phyloP scores from a whole-genome alignment of 2,113 vertebrate species.

The Hoplias malabaricus region DNA sequence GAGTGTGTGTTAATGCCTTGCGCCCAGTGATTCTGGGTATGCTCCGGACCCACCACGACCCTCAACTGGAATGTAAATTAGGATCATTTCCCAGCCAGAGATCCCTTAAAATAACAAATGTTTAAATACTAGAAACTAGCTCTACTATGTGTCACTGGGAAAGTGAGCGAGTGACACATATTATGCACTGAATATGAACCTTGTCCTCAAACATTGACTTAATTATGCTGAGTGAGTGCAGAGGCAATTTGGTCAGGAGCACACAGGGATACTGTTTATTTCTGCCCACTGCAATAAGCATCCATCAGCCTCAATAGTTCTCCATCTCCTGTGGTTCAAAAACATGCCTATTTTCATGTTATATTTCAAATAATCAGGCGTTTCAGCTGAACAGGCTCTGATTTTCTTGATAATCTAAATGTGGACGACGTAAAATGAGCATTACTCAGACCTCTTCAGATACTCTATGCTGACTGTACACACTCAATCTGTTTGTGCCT shows the following conservation, averaged over 20 bases:
- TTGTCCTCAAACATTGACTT: background rate
- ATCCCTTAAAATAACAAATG: too few species aligned
- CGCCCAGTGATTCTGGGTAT: too few species aligned
- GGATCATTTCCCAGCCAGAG: too few species aligned
- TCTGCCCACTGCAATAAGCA: background rate
- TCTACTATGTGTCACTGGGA: too few species aligned
- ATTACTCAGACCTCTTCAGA: background rate
- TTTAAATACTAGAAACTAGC: background rate
- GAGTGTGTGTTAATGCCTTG: too few species aligned
- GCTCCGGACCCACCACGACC: too few species aligned
- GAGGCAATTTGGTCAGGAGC: background rate
- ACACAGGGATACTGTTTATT: background rate
- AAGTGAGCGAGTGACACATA: background rate
- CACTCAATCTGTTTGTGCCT: background rate
- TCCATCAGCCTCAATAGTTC: background rate
- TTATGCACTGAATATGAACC: background rate
- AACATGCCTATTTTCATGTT: background rate
- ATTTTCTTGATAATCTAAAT: background rate
- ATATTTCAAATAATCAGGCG: background rate
- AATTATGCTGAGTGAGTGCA: constrained; percentile 1
- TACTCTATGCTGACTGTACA: background rate
- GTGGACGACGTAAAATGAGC: background rate
- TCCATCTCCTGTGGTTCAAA: constrained; percentile 3
- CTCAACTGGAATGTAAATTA: too few species aligned
- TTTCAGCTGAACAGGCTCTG: too few species aligned